These are phyloP conservation scores for Epistrophe grossulariae DNA, from an alignment of 2,888 invertebrate genomes.

Conservation along the genomic window DNA sequence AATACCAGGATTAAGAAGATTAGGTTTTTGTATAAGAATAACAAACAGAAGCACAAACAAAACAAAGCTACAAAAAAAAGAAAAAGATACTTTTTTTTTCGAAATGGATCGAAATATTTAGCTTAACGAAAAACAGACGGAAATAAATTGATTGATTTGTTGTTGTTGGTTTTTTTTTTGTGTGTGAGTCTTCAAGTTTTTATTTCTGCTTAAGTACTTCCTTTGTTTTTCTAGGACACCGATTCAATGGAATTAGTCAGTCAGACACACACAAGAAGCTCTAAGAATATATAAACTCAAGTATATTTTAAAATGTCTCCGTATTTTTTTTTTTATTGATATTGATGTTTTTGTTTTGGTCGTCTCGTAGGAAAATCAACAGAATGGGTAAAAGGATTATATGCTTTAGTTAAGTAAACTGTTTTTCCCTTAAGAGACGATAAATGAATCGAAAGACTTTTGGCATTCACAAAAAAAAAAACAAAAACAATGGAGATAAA, in stretches of 20 bases:
- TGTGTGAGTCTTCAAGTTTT: neutral
- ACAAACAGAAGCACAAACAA: neutral
- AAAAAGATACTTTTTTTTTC: neutral
- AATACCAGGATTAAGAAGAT: constrained; percentile 2
- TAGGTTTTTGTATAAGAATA: constrained; percentile 6
- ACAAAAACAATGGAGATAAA: neutral
- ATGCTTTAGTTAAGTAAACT: constrained; percentile 15
- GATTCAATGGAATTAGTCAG: constrained; percentile 10
- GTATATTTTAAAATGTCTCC: constrained; percentile 19
- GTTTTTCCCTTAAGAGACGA: neutral
- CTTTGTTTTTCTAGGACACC: constrained; percentile 18
- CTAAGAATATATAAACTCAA: neutral
- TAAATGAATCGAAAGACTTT: neutral
- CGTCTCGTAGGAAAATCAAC: neutral
- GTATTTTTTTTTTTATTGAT: neutral
- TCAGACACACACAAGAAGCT: constrained; percentile 2
- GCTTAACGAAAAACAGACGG: constrained; percentile 1
- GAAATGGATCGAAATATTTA: neutral
- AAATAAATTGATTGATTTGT: constrained; percentile 16
- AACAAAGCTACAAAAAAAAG: neutral
- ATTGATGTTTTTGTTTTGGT: constrained; percentile 10
- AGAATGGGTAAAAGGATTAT: constrained; percentile 8
- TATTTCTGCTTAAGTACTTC: constrained; percentile 2
- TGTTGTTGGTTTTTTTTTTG: neutral
- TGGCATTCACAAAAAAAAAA: neutral